Evolutionary conservation across 2,888 invertebrate species (phyloP).

Genomic region (Harmothoe impar): DNA sequence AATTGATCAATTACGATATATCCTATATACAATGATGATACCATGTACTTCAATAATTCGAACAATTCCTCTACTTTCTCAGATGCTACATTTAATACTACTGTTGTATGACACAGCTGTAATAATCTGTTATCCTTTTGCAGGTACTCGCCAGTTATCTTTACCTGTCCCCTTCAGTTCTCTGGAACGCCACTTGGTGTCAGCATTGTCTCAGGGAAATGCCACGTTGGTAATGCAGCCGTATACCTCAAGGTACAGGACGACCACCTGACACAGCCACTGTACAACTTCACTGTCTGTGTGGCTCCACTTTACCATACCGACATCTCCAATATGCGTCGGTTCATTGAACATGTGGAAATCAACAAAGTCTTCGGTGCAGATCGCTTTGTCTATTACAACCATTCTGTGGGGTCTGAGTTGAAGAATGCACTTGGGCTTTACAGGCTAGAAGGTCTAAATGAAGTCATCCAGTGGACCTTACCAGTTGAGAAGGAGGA

Average conservation of each 20-base stretch:
- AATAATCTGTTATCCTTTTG: too few relatives aligned
- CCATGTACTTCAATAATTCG: too few relatives aligned
- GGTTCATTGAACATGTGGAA: not conserved
- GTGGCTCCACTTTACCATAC: slow-evolving; percentile 1
- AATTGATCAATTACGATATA: too few relatives aligned
- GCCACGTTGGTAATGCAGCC: not conserved
- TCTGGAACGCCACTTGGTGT: not conserved
- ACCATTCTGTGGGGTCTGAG: not conserved
- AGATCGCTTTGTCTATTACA: slow-evolving; percentile 13
- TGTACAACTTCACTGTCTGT: slow-evolving; percentile 7
- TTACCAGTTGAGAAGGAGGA: not conserved
- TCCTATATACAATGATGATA: too few relatives aligned
- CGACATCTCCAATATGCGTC: not conserved
- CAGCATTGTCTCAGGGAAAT: not conserved
- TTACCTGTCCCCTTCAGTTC: not conserved
- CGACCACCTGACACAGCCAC: not conserved
- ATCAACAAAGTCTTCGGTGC: not conserved
- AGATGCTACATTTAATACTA: too few relatives aligned
- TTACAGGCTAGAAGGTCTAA: not conserved
- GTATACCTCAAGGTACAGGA: not conserved
- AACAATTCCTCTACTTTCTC: too few relatives aligned
- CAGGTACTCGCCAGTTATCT: not conserved
- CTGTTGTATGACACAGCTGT: too few relatives aligned
- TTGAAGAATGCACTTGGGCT: not conserved
- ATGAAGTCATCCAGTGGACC: not conserved